These are phyloP conservation scores for Caenorhabditis sp. DNA, from an alignment of 2,888 invertebrate species.

Conservation along the genomic window DNA sequence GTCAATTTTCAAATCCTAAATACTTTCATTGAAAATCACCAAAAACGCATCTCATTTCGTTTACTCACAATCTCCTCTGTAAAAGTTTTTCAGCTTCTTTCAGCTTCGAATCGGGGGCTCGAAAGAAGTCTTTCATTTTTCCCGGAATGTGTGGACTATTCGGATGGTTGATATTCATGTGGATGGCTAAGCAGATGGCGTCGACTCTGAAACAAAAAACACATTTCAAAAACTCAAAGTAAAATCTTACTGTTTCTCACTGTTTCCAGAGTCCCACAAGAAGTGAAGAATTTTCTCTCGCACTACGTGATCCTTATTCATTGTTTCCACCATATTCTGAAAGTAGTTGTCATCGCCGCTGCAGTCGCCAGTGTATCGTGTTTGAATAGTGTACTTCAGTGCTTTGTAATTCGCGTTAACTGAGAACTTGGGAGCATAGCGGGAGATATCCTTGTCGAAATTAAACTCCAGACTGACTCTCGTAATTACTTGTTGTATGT, in stretches of 20 bases:
- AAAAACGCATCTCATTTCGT: neutral
- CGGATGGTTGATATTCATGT: neutral
- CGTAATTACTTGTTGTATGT: constrained; percentile 9
- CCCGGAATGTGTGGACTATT: constrained; percentile 6
- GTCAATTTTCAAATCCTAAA: no score
- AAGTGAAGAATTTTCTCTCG: constrained; percentile 13
- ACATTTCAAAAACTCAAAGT: neutral
- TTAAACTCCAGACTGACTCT: constrained; percentile 19
- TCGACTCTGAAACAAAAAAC: constrained; percentile 42
- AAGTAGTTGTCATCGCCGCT: constrained; percentile 42
- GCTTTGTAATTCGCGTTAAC: neutral
- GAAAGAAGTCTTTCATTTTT: constrained; percentile 46
- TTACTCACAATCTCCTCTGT: constrained; percentile 16
- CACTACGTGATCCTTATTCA: neutral
- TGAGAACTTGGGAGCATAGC: constrained; percentile 11
- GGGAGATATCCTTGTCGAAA: constrained; percentile 6
- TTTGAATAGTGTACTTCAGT: constrained; percentile 25
- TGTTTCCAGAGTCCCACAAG: neutral
- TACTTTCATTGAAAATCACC: no score
- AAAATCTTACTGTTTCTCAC: constrained; percentile 22
- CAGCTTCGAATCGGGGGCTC: constrained; percentile 22
- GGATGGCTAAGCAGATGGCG: constrained; percentile 37
- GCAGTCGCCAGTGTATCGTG: constrained; percentile 18
- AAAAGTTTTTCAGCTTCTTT: constrained; percentile 35
- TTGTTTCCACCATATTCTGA: constrained; percentile 32